Base-by-base conservation (phyloP, 2,888 invertebrate genomes). In the Galerucella pusilla region DNA sequence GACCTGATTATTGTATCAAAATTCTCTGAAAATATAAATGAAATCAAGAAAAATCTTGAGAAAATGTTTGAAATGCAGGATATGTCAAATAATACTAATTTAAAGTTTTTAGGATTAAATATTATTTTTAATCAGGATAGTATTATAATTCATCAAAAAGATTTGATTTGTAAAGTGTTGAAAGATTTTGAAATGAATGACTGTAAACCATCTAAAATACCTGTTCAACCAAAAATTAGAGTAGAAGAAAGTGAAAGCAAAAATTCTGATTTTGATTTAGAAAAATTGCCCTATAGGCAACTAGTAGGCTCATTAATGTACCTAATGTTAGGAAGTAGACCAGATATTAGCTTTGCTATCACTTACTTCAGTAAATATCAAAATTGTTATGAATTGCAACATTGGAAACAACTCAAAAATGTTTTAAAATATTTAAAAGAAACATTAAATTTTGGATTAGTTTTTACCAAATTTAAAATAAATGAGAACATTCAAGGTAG, bases 381-480 rank as follows among this genome's bases (percentile, higher is more conserved):
- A 45, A 46, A 61, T 46, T 16, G 14, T 45, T 69, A 69, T 20
- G 57, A 42, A 11, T 35, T 10, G 1, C 10, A 16, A 12, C 25
- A 69, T 10, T 64, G 64, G 16, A 68, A 65, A 28, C 28, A 16
- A 52, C 75, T 81, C 25, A 63, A 70, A 35, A 61, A 63, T 61
- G 16, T 61, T 45, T 63, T 61, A 14, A 61, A 16, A 61, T 70
- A 70, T 70, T 46, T 20, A 46, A 70, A 71, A 35, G 2, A 10
- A 6, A 54, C 71, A 28, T 64, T 10, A 71, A 54, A 52, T 61
- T 64, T 63, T 54, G 5, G 52, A n/a, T 54, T 52, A 57, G 57
- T 14, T 10, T 57, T 14, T 57, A 57, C 57, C 11, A 57, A 14
- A 57, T 57, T 57, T 14, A 57, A 57, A 57, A 57, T 57, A 14